Percentiles rank a stretch among this genome's conserved stretches.
These are phyloP conservation scores for Hippoglossus stenolepis DNA, from an alignment of 2,113 vertebrate genomes.

Conservation along the genomic window DNA sequence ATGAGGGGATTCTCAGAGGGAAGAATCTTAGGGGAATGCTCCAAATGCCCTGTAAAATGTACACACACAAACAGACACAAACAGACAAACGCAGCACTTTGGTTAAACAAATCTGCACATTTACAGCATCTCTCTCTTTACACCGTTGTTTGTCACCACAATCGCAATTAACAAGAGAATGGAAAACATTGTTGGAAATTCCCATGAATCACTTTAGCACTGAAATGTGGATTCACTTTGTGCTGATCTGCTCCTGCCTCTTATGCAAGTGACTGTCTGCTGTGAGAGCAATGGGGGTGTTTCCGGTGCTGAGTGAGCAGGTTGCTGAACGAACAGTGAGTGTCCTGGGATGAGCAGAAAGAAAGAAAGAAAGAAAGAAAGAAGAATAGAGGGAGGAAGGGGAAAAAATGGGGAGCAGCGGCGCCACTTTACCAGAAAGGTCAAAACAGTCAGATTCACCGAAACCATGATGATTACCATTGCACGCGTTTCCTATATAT, in stretches of 20 bases:
- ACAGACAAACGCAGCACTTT: not conserved
- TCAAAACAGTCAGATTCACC: slow-evolving; percentile 39
- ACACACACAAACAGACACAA: not conserved
- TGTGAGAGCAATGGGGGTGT: slow-evolving; percentile 23
- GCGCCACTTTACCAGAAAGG: slow-evolving; percentile 35
- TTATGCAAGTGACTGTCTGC: slow-evolving; percentile 38
- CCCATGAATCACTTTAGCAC: slow-evolving; percentile 25
- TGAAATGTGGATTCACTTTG: slow-evolving; percentile 29
- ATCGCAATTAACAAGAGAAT: not conserved
- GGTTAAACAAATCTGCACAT: not conserved
- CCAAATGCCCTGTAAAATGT: slow-evolving; percentile 66
- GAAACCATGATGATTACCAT: slow-evolving; percentile 35
- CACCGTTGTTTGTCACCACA: not conserved
- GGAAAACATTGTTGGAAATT: slow-evolving; percentile 15
- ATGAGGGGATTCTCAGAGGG: slow-evolving; percentile 52
- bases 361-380: not conserved
- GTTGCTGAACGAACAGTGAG: slow-evolving; percentile 22
- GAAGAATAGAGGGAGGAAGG: slow-evolving; percentile 4
- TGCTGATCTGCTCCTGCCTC: no score
- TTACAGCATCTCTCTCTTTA: not conserved
- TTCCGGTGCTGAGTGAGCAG: slow-evolving; percentile 38
- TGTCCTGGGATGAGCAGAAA: slow-evolving; percentile 30
- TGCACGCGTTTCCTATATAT: slow-evolving; percentile 29
- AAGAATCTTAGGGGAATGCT: slow-evolving; percentile 49
- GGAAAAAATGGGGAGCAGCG: slow-evolving; percentile 44